phyloP scores from a whole-genome alignment of 2,888 invertebrate species.

The Miltochrista miniata region DNA sequence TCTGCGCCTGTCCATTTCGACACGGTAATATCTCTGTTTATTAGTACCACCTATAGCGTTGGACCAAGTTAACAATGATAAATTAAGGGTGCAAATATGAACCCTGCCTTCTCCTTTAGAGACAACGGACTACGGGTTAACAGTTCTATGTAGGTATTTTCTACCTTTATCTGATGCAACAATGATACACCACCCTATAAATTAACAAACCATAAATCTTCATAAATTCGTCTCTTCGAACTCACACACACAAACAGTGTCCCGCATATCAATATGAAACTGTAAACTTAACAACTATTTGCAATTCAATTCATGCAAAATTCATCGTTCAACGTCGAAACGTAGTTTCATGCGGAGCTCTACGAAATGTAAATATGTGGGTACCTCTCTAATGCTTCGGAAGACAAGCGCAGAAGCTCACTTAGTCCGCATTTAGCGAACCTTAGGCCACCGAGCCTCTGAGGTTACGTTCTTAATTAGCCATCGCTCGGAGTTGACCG shows the following conservation, averaged over 20 bases:
- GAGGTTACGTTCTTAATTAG: conserved; percentile 80
- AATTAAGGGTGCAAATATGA: too few relatives aligned
- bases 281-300: conserved; percentile 55
- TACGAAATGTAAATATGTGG: conserved; percentile 47
- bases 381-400: conserved; percentile 51
- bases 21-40: too few relatives aligned
- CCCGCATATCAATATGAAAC: conserved; percentile 49
- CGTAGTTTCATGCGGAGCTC: conserved; percentile 34
- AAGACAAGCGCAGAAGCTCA: conserved; percentile 66
- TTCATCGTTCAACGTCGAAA: conserved; percentile 47
- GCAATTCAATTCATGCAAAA: conserved; percentile 66
- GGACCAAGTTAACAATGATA: too few relatives aligned
- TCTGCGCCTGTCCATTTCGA: too few relatives aligned
- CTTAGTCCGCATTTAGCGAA: conserved; percentile 72
- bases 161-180: conserved; percentile 5
- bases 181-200: conserved; percentile 22
- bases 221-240: conserved; percentile 17
- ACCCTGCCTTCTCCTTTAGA: too few relatives aligned
- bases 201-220: conserved; percentile 41
- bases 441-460: conserved; percentile 62
- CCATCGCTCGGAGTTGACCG: conserved; percentile 76
- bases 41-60: too few relatives aligned
- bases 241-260: conserved; percentile 31
- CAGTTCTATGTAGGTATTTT: background rate
- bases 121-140: too few relatives aligned